Evolutionary conservation across 2,888 invertebrate genomes (phyloP), one percentile per base, ranked within the genome.

Genomic region (Tipula vernalis): DNA sequence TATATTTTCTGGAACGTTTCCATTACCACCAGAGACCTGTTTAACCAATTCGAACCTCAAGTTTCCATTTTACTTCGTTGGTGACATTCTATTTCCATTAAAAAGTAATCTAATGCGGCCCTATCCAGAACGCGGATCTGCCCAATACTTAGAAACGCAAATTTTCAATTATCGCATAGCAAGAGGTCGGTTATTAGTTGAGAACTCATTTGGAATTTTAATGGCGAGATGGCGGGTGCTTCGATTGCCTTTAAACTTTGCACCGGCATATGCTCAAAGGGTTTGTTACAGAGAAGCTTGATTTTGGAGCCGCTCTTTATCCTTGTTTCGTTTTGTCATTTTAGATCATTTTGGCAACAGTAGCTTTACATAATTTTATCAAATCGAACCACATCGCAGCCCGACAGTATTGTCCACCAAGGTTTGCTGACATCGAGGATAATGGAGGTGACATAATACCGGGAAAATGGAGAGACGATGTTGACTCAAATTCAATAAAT

Each of bases 131-230:
- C n/a, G 36, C 18, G 39, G 36, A 6, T 0, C 12, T 8, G 0
- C 3, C 6, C 44, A 10, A 44, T 12, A 10, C 12, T 10, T 12
- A 12, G 44, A 44, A 10, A 15, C 12, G 13, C 36, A 44, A 44
- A 44, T 6, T n/a, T 87, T 86, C n/a, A 87, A 87, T 42, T 42
- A 87, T 85, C 87, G 88, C 85, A 87, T 88, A 44, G 87, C 87
- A 28, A 86, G 87, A 84, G 87, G 85, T 57, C 87, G 88, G 86
- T 86, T 87, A 87, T 8, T 71, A 4, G 36, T 84, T 28, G 86
- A 87, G 86, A 86, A 86, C 42, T 87, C 87, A n/a, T 88, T 88
- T 88, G 88, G 88, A 39, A 88, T 88, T 87, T 85, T 87, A 13
- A 47, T 57, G 12, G 83, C 86, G n/a, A 41, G 84, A 13, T 86